A percentile compares a stretch with the other conserved stretches of the same genome.
phyloP scores from a whole-genome alignment of 2,113 vertebrate genomes.

The Chloropsis cyanopogon region DNA sequence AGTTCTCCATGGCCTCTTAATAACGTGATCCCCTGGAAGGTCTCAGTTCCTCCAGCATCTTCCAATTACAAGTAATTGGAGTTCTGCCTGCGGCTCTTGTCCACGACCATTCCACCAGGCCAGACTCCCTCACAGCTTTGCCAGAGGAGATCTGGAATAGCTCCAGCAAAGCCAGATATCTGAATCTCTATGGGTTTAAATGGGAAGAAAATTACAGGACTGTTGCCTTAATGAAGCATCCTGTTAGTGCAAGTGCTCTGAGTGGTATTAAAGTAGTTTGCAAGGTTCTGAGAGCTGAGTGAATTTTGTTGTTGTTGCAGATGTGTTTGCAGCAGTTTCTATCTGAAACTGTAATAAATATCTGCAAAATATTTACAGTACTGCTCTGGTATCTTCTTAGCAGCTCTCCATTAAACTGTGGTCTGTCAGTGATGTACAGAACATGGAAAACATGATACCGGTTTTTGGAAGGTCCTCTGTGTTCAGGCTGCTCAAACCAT shows the following conservation, averaged over 20 bases:
- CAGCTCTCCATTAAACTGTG: background rate
- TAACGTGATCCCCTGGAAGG: background rate
- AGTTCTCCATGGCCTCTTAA: background rate
- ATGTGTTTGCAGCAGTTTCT: background rate
- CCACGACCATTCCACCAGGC: background rate
- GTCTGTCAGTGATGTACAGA: background rate
- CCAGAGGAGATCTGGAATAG: conserved; percentile 14
- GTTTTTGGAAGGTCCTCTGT: background rate
- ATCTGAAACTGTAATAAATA: background rate
- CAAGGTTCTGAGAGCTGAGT: background rate
- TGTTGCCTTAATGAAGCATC: conserved; percentile 3
- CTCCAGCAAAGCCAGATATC: background rate
- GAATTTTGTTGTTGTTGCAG: background rate
- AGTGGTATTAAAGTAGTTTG: background rate
- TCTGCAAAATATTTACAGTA: background rate
- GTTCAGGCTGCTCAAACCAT: background rate
- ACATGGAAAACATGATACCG: background rate
- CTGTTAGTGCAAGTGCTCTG: background rate
- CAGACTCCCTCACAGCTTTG: background rate
- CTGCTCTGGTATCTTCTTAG: background rate
- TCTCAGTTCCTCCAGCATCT: background rate
- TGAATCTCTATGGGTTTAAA: background rate
- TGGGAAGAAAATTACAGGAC: background rate
- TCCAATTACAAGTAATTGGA: conserved; percentile 17
- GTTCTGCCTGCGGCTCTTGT: conserved; percentile 10